phyloP scores from a whole-genome alignment of 2,888 invertebrate genomes.

The Cerastis leucographa region DNA sequence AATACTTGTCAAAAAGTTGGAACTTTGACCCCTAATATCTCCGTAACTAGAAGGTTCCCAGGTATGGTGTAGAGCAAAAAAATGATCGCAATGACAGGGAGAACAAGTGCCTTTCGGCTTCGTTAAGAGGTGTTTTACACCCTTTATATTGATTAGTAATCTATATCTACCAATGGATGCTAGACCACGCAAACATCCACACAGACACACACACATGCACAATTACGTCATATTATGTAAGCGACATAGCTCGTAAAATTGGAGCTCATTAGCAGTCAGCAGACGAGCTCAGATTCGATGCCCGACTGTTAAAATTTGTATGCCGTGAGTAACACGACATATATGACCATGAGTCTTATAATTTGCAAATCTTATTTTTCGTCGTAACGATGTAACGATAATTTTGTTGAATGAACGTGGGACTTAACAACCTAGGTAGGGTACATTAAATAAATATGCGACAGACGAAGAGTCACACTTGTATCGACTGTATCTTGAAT shows the following conservation, averaged over 20 bases:
- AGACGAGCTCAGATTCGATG: slow-evolving; percentile 73
- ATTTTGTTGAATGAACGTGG: slow-evolving; percentile 43
- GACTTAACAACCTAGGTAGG: not conserved
- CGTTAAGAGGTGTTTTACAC: too few relatives aligned
- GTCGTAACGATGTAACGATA: slow-evolving; percentile 18
- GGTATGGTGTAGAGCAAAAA: too few relatives aligned
- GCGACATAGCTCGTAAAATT: slow-evolving; percentile 73
- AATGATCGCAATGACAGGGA: too few relatives aligned
- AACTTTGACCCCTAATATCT: too few relatives aligned
- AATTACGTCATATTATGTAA: slow-evolving; percentile 79
- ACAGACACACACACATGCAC: slow-evolving; percentile 43
- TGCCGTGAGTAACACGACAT: slow-evolving; percentile 65
- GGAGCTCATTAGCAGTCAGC: slow-evolving; percentile 80
- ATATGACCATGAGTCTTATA: slow-evolving; percentile 77
- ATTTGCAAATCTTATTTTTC: slow-evolving; percentile 70
- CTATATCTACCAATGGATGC: slow-evolving; percentile 46
- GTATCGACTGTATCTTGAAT: too few relatives aligned
- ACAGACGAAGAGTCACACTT: not conserved
- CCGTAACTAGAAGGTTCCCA: too few relatives aligned
- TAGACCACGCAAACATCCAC: slow-evolving; percentile 1
- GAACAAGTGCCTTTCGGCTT: too few relatives aligned
- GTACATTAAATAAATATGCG: not conserved
- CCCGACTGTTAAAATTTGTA: slow-evolving; percentile 75
- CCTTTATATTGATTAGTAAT: slow-evolving; percentile 6
- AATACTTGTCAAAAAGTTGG: too few relatives aligned